Base-by-base conservation (phyloP, 2,113 vertebrate genomes). In the Elephas maximus region DNA sequence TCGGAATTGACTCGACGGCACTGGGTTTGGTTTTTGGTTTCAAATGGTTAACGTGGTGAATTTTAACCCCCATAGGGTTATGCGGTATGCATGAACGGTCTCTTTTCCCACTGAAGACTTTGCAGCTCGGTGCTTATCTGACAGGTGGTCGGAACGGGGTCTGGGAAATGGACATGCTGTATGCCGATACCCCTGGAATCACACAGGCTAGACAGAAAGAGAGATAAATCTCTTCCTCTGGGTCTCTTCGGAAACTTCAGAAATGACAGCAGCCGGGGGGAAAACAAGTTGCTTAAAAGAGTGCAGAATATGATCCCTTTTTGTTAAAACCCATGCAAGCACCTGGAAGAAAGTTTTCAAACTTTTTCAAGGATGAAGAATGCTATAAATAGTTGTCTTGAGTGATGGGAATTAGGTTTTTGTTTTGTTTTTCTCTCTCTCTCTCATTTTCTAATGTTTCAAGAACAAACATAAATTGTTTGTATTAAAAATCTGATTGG, bases 281-380 rank as follows among this genome's bases (percentile, higher is more conserved):
- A 80, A 88, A 81, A 60, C 2, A 4, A 7, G 26, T 10, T 74
- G 21, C 57, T 17, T 76, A 9, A 82, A 78, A 76, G 44, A 88
- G 90, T 30, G 60, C 73, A 67, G 57, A 79, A 15, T 51, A 26
- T 2, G 45, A 88, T 78, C 65, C 8, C 30, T 65, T n/a, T 82
- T n/a, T 91, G 90, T 87, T 51, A 48, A 62, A 65, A 83, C 18
- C 37, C 37, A 41, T 10, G 7, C 30, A 51, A 45, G 17, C 28
- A 4, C 65, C 8, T 30, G 67, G 33, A 33, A 77, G 83, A 73
- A 92, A 20, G 5, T 33, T 62, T 89, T 90, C 57, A 10, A 45
- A 41, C 45, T 82, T 93, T 90, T 76, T 81, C 37, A 92, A 60
- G 91, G 30, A 84, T 63, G 67, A 82, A 93, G 53, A 41, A 78